A percentile compares a stretch with the other conserved stretches of the same genome.
Evolutionary conservation across 23 tunicate genomes (phyloP).

Genomic region (Ciona savignyi): DNA sequence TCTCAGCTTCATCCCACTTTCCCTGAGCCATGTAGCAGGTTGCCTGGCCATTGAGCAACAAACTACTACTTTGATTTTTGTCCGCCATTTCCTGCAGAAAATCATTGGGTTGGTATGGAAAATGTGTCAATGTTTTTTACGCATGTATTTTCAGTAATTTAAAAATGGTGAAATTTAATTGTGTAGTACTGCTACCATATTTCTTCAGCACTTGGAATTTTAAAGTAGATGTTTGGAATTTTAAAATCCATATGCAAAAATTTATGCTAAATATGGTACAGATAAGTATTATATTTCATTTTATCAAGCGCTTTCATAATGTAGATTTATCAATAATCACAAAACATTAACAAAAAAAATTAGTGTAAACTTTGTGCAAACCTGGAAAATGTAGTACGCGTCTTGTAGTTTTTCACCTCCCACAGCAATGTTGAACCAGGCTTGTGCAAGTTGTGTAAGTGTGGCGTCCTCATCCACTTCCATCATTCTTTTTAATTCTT

Average conservation of each 20-base stretch:
- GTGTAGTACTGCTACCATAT: too few relatives aligned
- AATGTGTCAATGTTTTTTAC: neutral
- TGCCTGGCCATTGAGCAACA: constrained; percentile 89
- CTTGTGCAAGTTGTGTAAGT: constrained; percentile 91
- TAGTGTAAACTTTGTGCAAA: neutral
- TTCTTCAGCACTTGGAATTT: too few relatives aligned
- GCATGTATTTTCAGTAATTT: neutral
- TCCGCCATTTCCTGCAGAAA: constrained; percentile 90
- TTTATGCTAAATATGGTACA: too few relatives aligned
- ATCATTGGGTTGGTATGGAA: too few relatives aligned
- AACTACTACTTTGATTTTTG: constrained; percentile 73
- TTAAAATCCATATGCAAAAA: too few relatives aligned
- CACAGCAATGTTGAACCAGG: constrained; percentile 89
- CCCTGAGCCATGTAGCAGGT: constrained; percentile 87
- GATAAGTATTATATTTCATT: too few relatives aligned
- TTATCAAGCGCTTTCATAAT: too few relatives aligned
- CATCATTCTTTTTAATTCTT: constrained; percentile 75
- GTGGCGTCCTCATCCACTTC: constrained; percentile 94
- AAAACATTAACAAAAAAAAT: neutral
- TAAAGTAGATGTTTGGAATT: too few relatives aligned
- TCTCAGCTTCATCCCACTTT: constrained; percentile 98
- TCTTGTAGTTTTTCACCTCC: constrained; percentile 99
- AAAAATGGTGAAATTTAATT: too few relatives aligned
- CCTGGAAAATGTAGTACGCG: constrained; percentile 92
- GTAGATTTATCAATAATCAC: too few relatives aligned